Base-by-base conservation (phyloP, 2,888 invertebrate genomes). In the Netelia inedita region DNA sequence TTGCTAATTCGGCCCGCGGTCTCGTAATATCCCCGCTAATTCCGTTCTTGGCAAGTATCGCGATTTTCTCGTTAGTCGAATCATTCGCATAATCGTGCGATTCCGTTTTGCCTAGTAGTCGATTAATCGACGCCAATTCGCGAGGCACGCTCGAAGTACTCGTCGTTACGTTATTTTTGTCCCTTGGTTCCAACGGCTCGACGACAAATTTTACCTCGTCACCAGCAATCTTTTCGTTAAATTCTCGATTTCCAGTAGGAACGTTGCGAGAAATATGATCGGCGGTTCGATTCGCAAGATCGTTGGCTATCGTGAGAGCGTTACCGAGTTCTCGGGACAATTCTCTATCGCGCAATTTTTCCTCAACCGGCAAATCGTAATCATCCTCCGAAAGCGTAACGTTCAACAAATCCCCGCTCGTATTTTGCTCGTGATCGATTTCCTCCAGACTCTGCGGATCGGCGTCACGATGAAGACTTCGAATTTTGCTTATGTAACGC, bases 401-500 rank as follows among this genome's bases (percentile, higher is more conserved):
- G 78, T 93, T 93, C 46, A 92, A 71, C 5, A 91, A 76, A 87
- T 92, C 92, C 0, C 91, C 92, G 61, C 91, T 93, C 2, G 92
- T 93, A 43, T 93, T 92, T 82, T 92, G 90, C 41, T 92, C 91
- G 10, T 89, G 88, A 35, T 92, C 92, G 5, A 80, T n/a, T 14
- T 91, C 93, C 1, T 91, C 91, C 2, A 86, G n/a, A 46, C 90
- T 92, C 2, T 79, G 80, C 10, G 65, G 63, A 55, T 89, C 87
- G 8, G 85, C 82, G 10, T 89, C 88, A 1, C 82, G 86, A 79
- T 92, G 91, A 14, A 92, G 89, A 10, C 87, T 89, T 1, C 89
- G 89, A 28, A 93, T 92, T 41, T 89, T 91, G 14, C 86, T 86
- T 11, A 93, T 91, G 65, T 92, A 93, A 5, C 87, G 86, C 2